These are phyloP conservation scores for Mythimna ferrago DNA, from an alignment of 2,888 invertebrate genomes.

Conservation along the genomic window DNA sequence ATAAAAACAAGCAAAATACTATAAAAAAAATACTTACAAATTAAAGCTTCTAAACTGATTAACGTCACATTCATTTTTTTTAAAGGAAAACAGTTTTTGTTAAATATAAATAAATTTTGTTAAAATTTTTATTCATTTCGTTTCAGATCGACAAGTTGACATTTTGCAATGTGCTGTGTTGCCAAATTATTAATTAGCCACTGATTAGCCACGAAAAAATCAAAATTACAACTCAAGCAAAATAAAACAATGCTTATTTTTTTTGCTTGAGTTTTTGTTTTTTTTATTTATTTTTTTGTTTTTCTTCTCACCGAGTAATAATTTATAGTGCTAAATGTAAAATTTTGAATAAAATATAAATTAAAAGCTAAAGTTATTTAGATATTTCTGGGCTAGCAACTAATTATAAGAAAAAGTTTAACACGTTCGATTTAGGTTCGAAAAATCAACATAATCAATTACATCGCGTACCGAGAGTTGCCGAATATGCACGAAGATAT, in stretches of 20 bases:
- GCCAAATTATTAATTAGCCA: background rate
- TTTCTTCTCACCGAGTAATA: too few species aligned
- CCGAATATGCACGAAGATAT: too few species aligned
- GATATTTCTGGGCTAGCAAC: constrained; percentile 2
- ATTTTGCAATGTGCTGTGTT: constrained; percentile 46
- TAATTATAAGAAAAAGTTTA: background rate
- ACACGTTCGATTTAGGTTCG: background rate
- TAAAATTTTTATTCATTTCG: constrained; percentile 57
- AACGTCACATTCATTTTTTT: constrained; percentile 91
- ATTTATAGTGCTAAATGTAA: too few species aligned
- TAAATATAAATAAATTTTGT: constrained; percentile 43
- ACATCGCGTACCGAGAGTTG: too few species aligned
- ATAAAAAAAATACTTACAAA: constrained; percentile 90
- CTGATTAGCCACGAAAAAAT: background rate
- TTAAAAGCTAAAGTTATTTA: too few species aligned
- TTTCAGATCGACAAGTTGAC: constrained; percentile 54
- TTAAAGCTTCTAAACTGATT: constrained; percentile 93
- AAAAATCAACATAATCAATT: constrained; percentile 9
- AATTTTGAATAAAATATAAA: too few species aligned
- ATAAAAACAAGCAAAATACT: constrained; percentile 17
- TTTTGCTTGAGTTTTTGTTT: too few species aligned
- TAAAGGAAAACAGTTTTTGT: constrained; percentile 36
- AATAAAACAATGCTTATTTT: too few species aligned
- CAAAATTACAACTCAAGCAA: too few species aligned
- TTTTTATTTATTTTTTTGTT: too few species aligned